Conservation (phyloP, 2,888 invertebrate species). For the Diplazon laetatorius region DNA sequence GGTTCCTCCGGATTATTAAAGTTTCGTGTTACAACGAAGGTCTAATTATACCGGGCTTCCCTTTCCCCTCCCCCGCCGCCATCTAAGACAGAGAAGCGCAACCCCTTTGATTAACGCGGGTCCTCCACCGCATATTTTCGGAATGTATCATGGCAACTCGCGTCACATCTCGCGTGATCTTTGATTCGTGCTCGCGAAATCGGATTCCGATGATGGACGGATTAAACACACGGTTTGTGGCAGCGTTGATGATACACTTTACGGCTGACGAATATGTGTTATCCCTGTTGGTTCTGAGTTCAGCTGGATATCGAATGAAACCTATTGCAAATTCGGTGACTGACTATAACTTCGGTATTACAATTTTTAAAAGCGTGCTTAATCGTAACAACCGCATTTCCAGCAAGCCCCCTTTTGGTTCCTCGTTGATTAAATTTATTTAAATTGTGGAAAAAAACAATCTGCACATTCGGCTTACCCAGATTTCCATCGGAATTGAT, state of each 20-base stretch:
- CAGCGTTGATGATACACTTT: neutral
- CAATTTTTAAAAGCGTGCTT: neutral
- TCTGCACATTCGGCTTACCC: neutral
- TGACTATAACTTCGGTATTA: neutral
- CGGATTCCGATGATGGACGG: constrained; percentile 14
- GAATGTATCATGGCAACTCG: neutral
- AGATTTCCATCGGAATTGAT: neutral
- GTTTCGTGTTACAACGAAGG: constrained; percentile 71
- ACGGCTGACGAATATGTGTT: neutral
- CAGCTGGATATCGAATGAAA: neutral
- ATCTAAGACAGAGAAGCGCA: constrained; percentile 49
- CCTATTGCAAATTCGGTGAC: neutral
- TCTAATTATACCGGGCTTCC: constrained; percentile 54
- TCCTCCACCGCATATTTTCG: constrained; percentile 2
- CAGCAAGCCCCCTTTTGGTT: too few species aligned
- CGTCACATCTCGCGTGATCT: constrained; percentile 31
- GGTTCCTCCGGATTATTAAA: constrained; percentile 74
- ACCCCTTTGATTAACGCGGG: constrained; percentile 53
- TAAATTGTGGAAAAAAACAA: neutral
- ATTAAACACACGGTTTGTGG: constrained; percentile 16
- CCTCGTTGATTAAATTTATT: too few species aligned
- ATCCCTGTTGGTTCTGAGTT: neutral
- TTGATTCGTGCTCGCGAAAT: constrained; percentile 1
- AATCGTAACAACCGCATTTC: too few species aligned
- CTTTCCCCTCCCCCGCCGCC: neutral